phyloP scores from a whole-genome alignment of 2,113 vertebrate genomes.

The Nothobranchius kuhntae region DNA sequence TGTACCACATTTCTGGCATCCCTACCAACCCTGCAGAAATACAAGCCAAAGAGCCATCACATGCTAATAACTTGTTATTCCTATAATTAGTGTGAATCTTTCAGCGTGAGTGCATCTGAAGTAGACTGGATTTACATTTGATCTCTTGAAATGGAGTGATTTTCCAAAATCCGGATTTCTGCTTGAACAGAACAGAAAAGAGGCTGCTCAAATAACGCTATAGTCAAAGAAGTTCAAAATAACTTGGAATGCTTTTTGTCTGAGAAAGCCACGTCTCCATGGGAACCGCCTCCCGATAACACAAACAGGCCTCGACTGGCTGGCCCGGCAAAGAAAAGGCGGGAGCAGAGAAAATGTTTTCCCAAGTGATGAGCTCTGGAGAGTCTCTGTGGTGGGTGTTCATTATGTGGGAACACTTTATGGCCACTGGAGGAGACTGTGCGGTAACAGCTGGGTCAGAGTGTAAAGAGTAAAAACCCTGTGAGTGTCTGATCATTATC shows the following conservation, averaged over 20 bases:
- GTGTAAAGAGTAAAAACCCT: too few relatives aligned
- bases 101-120: conserved; percentile 21
- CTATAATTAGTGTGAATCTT: conserved; percentile 11
- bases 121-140: too few relatives aligned
- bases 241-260: conserved; percentile 64
- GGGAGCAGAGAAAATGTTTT: conserved; percentile 68
- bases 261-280: conserved; percentile 68
- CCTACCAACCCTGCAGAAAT: conserved; percentile 6
- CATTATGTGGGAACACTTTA: conserved; percentile 67
- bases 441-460: conserved; percentile 41
- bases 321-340: conserved; percentile 61
- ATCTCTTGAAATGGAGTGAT: background rate
- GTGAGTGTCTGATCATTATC: too few relatives aligned
- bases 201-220: conserved; percentile 13
- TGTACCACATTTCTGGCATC: conserved; percentile 35
- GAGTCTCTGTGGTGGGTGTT: conserved; percentile 59
- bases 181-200: background rate
- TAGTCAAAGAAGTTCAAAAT: conserved; percentile 59
- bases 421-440: conserved; percentile 63
- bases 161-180: conserved; percentile 4
- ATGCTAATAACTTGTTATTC: conserved; percentile 41
- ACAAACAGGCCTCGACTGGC: conserved; percentile 67
- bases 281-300: conserved; percentile 69
- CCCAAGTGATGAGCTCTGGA: conserved; percentile 64
- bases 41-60: conserved; percentile 38